Evolutionary conservation across 2,888 invertebrate genomes (phyloP), one percentile per base, ranked within the genome.

Genomic region (Orchestes rusci): DNA sequence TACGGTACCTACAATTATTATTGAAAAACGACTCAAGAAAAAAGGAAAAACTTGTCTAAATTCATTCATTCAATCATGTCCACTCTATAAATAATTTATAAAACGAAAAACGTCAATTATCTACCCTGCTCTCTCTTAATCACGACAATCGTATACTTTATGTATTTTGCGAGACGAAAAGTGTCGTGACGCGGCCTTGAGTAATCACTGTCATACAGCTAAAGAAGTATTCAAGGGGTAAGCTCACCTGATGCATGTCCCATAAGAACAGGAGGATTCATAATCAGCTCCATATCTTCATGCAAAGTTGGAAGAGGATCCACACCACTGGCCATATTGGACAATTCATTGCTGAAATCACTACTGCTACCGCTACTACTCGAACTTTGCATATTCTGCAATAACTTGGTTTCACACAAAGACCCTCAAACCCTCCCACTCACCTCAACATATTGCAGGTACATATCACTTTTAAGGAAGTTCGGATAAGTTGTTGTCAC

Each of bases 381-480:
- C 13, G 62, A 59, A 54, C 60, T 62, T 54, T 66, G 65, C 50
- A 60, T 59, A 56, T 63, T 61, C 66, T 67, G 52, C 16, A 58
- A 60, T 19, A 17, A 10, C n/a, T n/a, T n/a, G n/a, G n/a, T n/a
- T n/a, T n/a, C n/a, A 15, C 15, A n/a, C 3, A 7, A 12, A 2
- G 8, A 23, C 12, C 18, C 5, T 15, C n/a, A n/a, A n/a, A n/a
- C n/a, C n/a, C n/a, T n/a, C n/a, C n/a, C n/a, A 74, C 77, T 71
- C 71, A 82, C 72, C 72, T 84, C 78, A 70, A 88, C 81, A 70
- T 86, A 84, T 65, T 82, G 77, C 62, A 94, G 81, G 75, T 94
- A 95, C 69, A 88, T 79, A 61, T 94, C 93, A 58, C 93, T 93
- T 58, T 84, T 84, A 54, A 96, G 77, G 72, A 96, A 96, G 69